These are phyloP conservation scores for Orestias chungarensis DNA, from an alignment of 2,797 vertebrate genomes.

Conservation along the genomic window DNA sequence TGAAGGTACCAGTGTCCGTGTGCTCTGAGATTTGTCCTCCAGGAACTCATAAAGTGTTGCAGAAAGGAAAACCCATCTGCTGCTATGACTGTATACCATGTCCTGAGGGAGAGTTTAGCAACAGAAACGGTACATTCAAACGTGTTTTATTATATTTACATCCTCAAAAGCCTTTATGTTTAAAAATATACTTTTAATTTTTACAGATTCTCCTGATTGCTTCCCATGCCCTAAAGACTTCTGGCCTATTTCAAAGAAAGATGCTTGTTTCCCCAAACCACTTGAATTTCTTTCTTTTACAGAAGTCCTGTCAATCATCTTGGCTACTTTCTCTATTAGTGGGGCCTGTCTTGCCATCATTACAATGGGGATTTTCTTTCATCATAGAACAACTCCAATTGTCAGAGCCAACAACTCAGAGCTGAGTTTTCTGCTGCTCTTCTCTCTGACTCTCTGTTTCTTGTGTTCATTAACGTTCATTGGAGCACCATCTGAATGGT, in stretches of 20 bases:
- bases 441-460: slow-evolving; percentile 53
- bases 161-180: too few relatives aligned
- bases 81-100: slow-evolving; percentile 82
- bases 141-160: neutral
- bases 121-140: slow-evolving; percentile 58
- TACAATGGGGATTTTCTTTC: slow-evolving; percentile 19
- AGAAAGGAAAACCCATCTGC: slow-evolving; percentile 42
- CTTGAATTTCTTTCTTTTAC: slow-evolving; percentile 48
- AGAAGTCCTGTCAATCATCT: slow-evolving; percentile 67
- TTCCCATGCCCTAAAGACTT: slow-evolving; percentile 67
- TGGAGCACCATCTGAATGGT: too few relatives aligned
- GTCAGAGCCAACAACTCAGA: slow-evolving; percentile 70
- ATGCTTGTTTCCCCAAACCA: slow-evolving; percentile 61
- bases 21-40: slow-evolving; percentile 44
- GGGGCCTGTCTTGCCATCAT: slow-evolving; percentile 54
- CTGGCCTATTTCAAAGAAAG: slow-evolving; percentile 64
- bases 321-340: slow-evolving; percentile 50
- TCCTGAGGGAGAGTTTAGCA: slow-evolving; percentile 51
- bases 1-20: slow-evolving; percentile 69
- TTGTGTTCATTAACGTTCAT: too few relatives aligned
- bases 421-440: slow-evolving; percentile 48
- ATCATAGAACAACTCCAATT: slow-evolving; percentile 44
- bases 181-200: neutral
- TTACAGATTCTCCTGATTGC: slow-evolving; percentile 67
- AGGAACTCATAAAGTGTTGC: slow-evolving; percentile 67